Conservation (phyloP, 2,888 invertebrate species). For the Ophion ventricosus region DNA sequence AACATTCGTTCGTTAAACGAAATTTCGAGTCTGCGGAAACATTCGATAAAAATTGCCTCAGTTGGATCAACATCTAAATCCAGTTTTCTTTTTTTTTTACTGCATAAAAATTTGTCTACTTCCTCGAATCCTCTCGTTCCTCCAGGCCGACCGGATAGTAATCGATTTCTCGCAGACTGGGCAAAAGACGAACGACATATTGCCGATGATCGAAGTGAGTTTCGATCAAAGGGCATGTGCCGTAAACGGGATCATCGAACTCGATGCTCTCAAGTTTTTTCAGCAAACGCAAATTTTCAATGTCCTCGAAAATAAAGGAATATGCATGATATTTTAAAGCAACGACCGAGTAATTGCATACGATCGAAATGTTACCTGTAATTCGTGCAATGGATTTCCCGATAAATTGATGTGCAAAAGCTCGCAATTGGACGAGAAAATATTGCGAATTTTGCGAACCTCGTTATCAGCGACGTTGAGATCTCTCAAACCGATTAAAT, state of each 20-base stretch:
- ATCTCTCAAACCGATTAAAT: conserved; percentile 61
- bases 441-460: conserved; percentile 62
- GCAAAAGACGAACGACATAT: conserved; percentile 65
- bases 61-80: not conserved
- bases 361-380: conserved; percentile 61
- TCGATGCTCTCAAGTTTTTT: conserved; percentile 66
- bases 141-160: conserved; percentile 63
- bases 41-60: not conserved
- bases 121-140: conserved; percentile 66
- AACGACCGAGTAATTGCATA: not conserved
- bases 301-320: conserved; percentile 63
- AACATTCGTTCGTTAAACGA: conserved; percentile 64
- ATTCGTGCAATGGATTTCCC: conserved; percentile 66
- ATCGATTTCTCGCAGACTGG: conserved; percentile 69
- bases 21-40: conserved; percentile 64
- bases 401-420: conserved; percentile 69
- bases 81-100: not conserved
- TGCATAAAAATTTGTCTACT: conserved; percentile 44
- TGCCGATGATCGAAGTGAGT: conserved; percentile 70
- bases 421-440: conserved; percentile 62
- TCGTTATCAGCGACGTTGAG: conserved; percentile 71
- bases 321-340: not conserved
- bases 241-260: conserved; percentile 71
- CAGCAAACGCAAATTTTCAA: conserved; percentile 62
- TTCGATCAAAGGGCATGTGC: conserved; percentile 69